phyloP scores from a whole-genome alignment of 2,888 invertebrate genomes.

The Coenonympha glycerion region DNA sequence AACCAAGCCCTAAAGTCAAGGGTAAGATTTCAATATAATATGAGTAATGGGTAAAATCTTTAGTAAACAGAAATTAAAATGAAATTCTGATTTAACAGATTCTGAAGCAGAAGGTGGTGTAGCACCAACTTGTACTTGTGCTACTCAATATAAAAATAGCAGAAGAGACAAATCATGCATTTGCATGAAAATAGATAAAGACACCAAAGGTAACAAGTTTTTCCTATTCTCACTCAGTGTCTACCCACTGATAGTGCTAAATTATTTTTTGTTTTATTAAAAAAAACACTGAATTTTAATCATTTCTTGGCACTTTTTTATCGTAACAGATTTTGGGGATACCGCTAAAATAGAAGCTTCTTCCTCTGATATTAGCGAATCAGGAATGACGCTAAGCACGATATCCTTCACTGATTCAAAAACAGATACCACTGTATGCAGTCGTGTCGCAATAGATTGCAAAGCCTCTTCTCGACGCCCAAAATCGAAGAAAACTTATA shows the following conservation, averaged over 20 bases:
- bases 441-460: slow-evolving; percentile 34
- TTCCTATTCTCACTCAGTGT: no score
- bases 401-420: slow-evolving; percentile 20
- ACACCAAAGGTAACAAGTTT: neutral
- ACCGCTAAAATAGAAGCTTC: neutral
- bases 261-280: no score
- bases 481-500: slow-evolving; percentile 25
- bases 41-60: neutral
- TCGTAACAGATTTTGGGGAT: slow-evolving; percentile 8
- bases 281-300: no score
- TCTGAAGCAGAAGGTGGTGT: slow-evolving; percentile 18
- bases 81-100: slow-evolving; percentile 21
- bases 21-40: neutral
- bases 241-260: no score
- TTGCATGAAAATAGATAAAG: slow-evolving; percentile 1
- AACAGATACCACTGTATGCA: slow-evolving; percentile 42
- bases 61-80: neutral
- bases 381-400: slow-evolving; percentile 9
- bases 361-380: neutral
- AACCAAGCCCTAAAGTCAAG: neutral
- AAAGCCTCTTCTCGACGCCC: slow-evolving; percentile 21
- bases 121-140: slow-evolving; percentile 32
- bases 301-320: neutral
- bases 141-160: slow-evolving; percentile 29
- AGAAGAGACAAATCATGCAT: slow-evolving; percentile 21